Evolutionary conservation across 2,113 vertebrate genomes (phyloP), one percentile per base, ranked within the genome.

Genomic region (Albula glossodonta): DNA sequence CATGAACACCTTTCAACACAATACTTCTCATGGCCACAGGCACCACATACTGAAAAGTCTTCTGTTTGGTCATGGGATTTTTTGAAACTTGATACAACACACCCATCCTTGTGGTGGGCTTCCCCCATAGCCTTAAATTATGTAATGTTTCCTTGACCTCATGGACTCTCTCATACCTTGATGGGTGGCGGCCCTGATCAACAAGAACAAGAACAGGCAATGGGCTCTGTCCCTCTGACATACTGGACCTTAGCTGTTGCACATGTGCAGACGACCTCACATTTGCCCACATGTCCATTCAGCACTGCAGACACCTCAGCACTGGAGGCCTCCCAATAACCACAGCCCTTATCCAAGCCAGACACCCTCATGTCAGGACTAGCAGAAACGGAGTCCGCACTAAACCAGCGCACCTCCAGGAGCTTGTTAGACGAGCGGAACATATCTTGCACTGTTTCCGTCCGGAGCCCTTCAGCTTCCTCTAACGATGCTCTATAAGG

Each of bases 1-100:
- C 86, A 80, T 88, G 86, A 4, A 89, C 79, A 0, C 86, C 87
- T 2, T 78, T 84, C 8, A 89, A 13, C 4, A 90, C 83, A 0
- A 0, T 2, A 8, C 13, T 41, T 13, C 57, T 81, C 60, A 81
- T 13, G 1, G 53, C 56, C 10, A 13, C 79, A 63, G 89, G 85
- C 1, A 89, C 85, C 0, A 86, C 63, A 83, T 63, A 90, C 25
- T 78, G 81, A 31, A 25, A 87, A 19, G 22, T 50, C 4, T 86
- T 84, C 15, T 52, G 83, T 77, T 83, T 90, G 6, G 63, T 51
- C 19, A 81, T 41, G 0, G 51, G 41, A 25, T 83, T 12, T 15
- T 78, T 87, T 0, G 86, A 86, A 0, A 89, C 53, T 2, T 48
- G 13, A n/a, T 89, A 90, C 6, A 88, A 22, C 0, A 90, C 17